Base-by-base conservation (phyloP, 2,888 invertebrate genomes). In the Andrena fulva region DNA sequence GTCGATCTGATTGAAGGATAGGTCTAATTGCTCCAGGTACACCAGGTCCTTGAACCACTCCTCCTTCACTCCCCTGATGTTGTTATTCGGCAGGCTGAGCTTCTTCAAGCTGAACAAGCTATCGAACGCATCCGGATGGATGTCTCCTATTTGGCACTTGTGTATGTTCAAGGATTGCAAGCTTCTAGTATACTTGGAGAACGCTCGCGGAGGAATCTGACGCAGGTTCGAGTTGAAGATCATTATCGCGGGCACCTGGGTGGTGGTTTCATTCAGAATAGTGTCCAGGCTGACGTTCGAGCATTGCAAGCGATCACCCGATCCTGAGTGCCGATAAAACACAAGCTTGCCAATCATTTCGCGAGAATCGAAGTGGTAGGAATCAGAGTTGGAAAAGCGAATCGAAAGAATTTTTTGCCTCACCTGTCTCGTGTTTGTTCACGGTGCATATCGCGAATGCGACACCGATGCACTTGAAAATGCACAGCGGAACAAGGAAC, bases 1-100 rank as follows among this genome's bases (percentile, higher is more conserved):
- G 27, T 62, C 24, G 31, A 92, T 91, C 48, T 20, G 56, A 73
- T 93, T 93, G 84, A 89, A 92, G 27, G 92, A 91, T 16, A 93
- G 48, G 76, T 92, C 93, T 63, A 93, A 80, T 66, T 92, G 90
- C 48, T 91, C 87, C 59, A 93, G 84, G 8, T 85, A 86, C 12
- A 48, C 27, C 54, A 90, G 54, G 69, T 82, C 67, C 42, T 4
- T 54, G 87, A 92, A 92, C 92, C 92, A 92, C 20, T 75, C 74
- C 6, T 81, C 69, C 2, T 64, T 82, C 56, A 91, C 85, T 5
- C 4, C 33, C 2, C 81, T 75, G 56, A 93, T 85, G 56, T 91
- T 89, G 81, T 92, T 92, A 72, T 88, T 88, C 4, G 91, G 78
- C 20, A 92, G 73, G 33, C 88, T 86, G 63, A 93, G 87, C 71